phyloP scores from a whole-genome alignment of 1,140 invertebrate species.

The Cotesia glomerata region DNA sequence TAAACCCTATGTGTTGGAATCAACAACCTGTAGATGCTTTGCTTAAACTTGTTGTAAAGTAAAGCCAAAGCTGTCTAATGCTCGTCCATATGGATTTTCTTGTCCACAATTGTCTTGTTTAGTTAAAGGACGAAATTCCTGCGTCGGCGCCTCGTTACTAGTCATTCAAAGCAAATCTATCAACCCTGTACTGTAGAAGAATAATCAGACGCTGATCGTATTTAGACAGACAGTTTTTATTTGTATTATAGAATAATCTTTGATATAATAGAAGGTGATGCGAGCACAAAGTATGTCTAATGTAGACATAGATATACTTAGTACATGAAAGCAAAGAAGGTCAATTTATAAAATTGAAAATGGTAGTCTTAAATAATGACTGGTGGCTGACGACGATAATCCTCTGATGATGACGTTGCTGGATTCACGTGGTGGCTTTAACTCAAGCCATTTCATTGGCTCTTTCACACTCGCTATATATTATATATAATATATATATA shows the following conservation, averaged over 20 bases:
- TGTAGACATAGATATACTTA: background rate
- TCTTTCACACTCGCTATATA: background rate
- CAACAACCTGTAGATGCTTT: slow-evolving; percentile 34
- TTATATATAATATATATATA: background rate
- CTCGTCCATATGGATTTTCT: slow-evolving; percentile 19
- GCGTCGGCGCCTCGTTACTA: slow-evolving; percentile 5
- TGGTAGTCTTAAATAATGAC: slow-evolving; percentile 30
- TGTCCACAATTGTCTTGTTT: slow-evolving; percentile 11
- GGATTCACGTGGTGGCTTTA: slow-evolving; percentile 21
- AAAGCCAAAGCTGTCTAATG: slow-evolving; percentile 7
- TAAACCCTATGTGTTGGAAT: slow-evolving; percentile 9
- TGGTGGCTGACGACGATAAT: slow-evolving; percentile 25
- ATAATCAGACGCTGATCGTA: too few species aligned
- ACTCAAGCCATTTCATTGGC: slow-evolving; percentile 10
- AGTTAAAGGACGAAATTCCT: slow-evolving; percentile 5
- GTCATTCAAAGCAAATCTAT: background rate
- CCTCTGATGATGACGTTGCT: slow-evolving; percentile 27
- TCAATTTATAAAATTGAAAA: slow-evolving; percentile 28
- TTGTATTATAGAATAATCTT: too few species aligned
- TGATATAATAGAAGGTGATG: too few species aligned
- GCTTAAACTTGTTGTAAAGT: background rate
- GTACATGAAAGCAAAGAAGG: background rate
- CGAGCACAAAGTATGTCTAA: too few species aligned
- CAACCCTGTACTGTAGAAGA: too few species aligned
- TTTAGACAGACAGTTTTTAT: too few species aligned